Evolutionary conservation across 2,113 vertebrate species (phyloP).

Genomic region (Piliocolobus tephrosceles): DNA sequence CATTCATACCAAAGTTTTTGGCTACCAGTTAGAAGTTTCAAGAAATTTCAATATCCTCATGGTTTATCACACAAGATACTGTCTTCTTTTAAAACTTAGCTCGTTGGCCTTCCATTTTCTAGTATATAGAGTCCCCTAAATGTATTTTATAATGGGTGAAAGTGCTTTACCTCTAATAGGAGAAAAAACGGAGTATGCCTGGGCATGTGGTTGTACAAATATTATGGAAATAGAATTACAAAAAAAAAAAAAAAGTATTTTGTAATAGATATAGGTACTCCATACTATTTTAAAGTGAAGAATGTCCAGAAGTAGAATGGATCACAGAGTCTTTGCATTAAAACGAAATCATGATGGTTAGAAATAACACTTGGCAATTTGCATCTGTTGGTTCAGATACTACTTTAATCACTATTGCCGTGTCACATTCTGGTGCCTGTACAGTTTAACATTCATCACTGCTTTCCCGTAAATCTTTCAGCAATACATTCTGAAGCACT

Average conservation of each 20-base stretch:
- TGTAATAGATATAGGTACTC: slow-evolving; percentile 3
- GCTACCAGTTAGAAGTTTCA: not conserved
- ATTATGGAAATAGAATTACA: not conserved
- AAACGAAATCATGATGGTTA: slow-evolving; percentile 45
- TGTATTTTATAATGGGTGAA: not conserved
- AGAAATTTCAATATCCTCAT: not conserved
- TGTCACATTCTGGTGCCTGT: slow-evolving; percentile 43
- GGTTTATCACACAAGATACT: not conserved
- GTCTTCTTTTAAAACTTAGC: not conserved
- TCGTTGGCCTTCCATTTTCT: not conserved
- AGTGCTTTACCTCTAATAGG: not conserved
- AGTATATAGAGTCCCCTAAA: too few species aligned
- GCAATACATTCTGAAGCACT: not conserved
- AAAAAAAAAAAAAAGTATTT: not conserved
- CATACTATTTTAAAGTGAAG: slow-evolving; percentile 45
- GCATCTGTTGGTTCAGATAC: slow-evolving; percentile 37
- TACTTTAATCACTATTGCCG: slow-evolving; percentile 63
- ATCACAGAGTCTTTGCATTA: slow-evolving; percentile 60
- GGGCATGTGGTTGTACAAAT: not conserved
- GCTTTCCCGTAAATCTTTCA: not conserved
- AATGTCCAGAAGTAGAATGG: slow-evolving; percentile 42
- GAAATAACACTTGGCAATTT: slow-evolving; percentile 58
- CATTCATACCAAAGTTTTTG: not conserved
- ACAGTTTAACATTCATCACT: slow-evolving; percentile 13
- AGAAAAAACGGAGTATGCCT: not conserved